phyloP scores from a whole-genome alignment of 2,113 vertebrate species.

The Empidonax alnorum region DNA sequence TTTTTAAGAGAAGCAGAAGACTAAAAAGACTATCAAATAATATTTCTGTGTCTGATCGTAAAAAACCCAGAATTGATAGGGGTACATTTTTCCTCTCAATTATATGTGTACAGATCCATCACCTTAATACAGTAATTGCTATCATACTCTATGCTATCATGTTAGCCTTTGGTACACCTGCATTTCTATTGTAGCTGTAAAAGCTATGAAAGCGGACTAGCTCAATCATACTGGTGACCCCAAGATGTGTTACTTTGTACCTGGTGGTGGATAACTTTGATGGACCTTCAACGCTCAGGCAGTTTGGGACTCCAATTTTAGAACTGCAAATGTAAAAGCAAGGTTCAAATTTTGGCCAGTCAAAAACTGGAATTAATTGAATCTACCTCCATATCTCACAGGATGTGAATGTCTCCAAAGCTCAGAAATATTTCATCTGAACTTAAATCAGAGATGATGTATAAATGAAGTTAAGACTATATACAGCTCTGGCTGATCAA shows the following conservation, averaged over 20 bases:
- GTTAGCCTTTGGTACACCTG: background rate
- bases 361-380: background rate
- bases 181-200: background rate
- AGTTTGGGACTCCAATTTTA: background rate
- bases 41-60: background rate
- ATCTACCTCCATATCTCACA: background rate
- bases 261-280: background rate
- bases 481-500: background rate
- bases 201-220: background rate
- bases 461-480: background rate
- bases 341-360: background rate
- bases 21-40: background rate
- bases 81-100: background rate
- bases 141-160: background rate
- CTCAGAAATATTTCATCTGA: background rate
- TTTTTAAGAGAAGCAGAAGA: background rate
- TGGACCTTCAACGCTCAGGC: background rate
- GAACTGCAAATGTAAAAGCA: background rate
- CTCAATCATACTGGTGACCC: background rate
- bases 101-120: background rate
- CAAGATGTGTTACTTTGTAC: background rate
- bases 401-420: background rate
- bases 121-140: background rate
- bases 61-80: background rate
- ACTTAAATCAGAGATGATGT: background rate